Evolutionary conservation across 2,797 vertebrate species (phyloP).

Genomic region (Myotis vivesi): DNA sequence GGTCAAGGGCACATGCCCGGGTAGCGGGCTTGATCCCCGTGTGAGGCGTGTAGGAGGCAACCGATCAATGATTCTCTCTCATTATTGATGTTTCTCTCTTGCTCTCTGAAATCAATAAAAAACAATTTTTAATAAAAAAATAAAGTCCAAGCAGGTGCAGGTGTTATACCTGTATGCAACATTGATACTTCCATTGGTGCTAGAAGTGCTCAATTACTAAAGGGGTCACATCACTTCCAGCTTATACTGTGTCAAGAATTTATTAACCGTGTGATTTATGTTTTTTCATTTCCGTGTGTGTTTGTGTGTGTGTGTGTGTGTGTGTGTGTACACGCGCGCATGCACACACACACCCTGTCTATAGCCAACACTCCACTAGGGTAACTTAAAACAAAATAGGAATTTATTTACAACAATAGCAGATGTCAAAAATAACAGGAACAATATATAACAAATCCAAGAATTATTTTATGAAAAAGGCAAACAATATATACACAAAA

Average conservation of each 20-base stretch:
- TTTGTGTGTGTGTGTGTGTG: background rate
- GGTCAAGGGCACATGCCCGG: no score
- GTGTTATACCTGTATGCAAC: background rate
- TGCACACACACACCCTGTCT: slow-evolving; percentile 40
- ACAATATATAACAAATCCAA: slow-evolving; percentile 76
- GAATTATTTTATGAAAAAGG: slow-evolving; percentile 74
- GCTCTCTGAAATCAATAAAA: no score
- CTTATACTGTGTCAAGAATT: background rate
- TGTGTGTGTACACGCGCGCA: background rate
- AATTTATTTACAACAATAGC: slow-evolving; percentile 80
- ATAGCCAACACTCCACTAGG: slow-evolving; percentile 75
- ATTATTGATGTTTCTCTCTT: no score
- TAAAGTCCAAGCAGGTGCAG: slow-evolving; percentile 3
- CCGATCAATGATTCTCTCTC: no score
- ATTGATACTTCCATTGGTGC: background rate
- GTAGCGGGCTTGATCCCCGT: no score
- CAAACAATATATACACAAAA: slow-evolving; percentile 76
- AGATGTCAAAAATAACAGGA: slow-evolving; percentile 78
- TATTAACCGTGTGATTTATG: background rate
- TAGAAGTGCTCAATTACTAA: background rate
- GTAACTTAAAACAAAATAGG: slow-evolving; percentile 79
- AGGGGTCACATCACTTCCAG: background rate
- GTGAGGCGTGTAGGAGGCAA: no score
- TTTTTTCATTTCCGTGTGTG: background rate
- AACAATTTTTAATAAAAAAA: no score